Percentiles rank a stretch among this genome's conserved stretches.
phyloP scores from a whole-genome alignment of 2,797 vertebrate species.

The Octomys mimax region DNA sequence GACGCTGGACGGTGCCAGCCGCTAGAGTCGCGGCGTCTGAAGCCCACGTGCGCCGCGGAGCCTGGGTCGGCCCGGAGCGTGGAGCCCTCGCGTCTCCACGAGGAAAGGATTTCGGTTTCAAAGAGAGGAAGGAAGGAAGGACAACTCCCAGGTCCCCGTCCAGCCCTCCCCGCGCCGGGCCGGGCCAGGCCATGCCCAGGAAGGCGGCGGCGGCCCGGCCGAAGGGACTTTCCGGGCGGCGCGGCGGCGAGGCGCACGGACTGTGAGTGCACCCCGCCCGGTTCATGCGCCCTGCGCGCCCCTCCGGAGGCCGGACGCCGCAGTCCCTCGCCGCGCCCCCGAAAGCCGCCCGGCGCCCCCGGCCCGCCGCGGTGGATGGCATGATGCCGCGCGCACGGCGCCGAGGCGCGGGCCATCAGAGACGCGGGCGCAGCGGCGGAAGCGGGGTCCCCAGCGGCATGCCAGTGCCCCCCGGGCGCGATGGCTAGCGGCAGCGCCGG shows the following conservation, averaged over 20 bases:
- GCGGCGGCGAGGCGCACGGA: constrained; percentile 67
- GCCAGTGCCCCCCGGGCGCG: constrained; percentile 90
- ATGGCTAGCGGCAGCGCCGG: constrained; percentile 98
- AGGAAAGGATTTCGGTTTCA: constrained; percentile 79
- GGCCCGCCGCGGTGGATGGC: constrained; percentile 90
- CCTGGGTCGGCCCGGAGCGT: constrained; percentile 45
- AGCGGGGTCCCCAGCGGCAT: constrained; percentile 90
- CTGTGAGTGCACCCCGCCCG: constrained; percentile 38
- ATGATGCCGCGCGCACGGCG: constrained; percentile 94
- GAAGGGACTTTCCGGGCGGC: constrained; percentile 78
- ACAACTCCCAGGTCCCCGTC: constrained; percentile 79
- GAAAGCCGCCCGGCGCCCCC: constrained; percentile 20
- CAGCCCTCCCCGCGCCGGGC: constrained; percentile 59
- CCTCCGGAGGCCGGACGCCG: constrained; percentile 42
- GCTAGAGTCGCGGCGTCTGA: constrained; percentile 62
- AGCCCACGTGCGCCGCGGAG: constrained; percentile 80
- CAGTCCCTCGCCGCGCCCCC: background rate
- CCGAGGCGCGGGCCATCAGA: constrained; percentile 90
- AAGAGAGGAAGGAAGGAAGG: constrained; percentile 79
- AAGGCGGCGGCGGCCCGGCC: constrained; percentile 78
- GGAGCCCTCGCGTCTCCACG: constrained; percentile 73
- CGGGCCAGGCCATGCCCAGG: constrained; percentile 79
- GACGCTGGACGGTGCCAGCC: constrained; percentile 45
- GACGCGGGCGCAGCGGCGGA: constrained; percentile 89
- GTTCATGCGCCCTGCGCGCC: constrained; percentile 75